Base-by-base conservation (phyloP, 1,140 invertebrate species). In the Ceratoteleas bidentatus region DNA sequence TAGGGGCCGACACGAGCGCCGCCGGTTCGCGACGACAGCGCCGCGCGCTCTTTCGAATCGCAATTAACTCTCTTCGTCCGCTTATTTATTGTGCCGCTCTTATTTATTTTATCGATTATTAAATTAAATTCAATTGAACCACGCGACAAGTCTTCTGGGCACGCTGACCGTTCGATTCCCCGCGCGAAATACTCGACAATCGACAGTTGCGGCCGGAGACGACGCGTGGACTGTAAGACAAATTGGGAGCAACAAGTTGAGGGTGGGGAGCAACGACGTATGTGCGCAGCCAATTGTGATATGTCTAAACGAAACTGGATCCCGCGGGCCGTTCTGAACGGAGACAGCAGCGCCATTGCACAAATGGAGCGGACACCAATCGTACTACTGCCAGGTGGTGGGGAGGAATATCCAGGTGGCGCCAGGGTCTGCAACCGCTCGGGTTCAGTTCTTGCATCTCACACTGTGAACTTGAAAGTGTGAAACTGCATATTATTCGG, bases 251-350 rank as follows among this genome's bases (percentile, higher is more conserved):
- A 81, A 81, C 65, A 76, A 75, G 65, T 78, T 52, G 81, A 74
- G 65, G 75, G 80, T 62, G 75, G 74, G 80, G 49, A 85, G 36
- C 38, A 49, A 62, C 57, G 56, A 75, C 58, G 65, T 68, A 79
- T 70, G 70, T 85, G 84, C 77, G 85, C 74, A 86, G 86, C 82
- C 83, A 89, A 88, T 88, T 90, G 89, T 90, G 88, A 90, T 90
- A 89, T 88, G 87, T 87, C 83, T 85, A 86, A 88, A 89, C 86
- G 85, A 87, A 87, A 75, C 85, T 84, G 85, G 83, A 86, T 86
- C 81, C 81, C 80, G 82, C 57, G 84, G 82, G 83, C 77, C 79
- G 78, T 81, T 80, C 24, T 43, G 40, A 61, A 76, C 50, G 38
- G n/a, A 61, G 13, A 34, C n/a, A n/a, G n/a, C n/a, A n/a, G n/a